Percentiles rank a stretch among this genome's conserved stretches.
phyloP scores from a whole-genome alignment of 2,797 vertebrate species.

The Mormyrops attenuatus region DNA sequence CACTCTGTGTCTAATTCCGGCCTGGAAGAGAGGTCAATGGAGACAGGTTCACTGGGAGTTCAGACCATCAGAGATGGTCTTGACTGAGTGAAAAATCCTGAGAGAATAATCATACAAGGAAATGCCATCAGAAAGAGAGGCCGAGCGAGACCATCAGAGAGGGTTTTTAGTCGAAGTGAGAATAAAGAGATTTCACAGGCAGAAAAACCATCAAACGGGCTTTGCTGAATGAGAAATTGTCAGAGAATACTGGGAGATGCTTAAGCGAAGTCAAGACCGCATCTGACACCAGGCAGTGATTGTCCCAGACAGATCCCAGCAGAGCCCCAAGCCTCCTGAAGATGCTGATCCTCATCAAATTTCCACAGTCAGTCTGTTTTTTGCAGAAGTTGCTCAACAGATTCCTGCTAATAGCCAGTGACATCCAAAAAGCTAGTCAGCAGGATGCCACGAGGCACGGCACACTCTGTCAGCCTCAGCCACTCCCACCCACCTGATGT shows the following conservation, averaged over 20 bases:
- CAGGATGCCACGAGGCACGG: not conserved
- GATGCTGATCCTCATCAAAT: not conserved
- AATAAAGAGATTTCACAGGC: not conserved
- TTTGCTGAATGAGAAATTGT: not conserved
- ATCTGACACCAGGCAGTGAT: not conserved
- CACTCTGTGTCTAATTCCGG: conserved; percentile 63
- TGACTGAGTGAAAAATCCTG: not conserved
- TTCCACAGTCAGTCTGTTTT: not conserved
- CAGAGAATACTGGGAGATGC: not conserved
- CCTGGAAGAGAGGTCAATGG: conserved; percentile 42
- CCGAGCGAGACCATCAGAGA: not conserved
- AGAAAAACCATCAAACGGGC: not conserved
- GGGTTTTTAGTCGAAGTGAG: not conserved
- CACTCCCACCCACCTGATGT: conserved; percentile 69
- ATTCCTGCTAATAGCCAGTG: not conserved
- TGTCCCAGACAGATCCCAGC: not conserved
- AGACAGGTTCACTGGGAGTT: not conserved
- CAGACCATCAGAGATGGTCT: not conserved
- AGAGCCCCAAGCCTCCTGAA: not conserved
- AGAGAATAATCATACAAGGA: not conserved
- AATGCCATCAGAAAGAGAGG: not conserved
- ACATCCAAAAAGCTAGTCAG: not conserved
- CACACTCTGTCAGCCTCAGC: not conserved
- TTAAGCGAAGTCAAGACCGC: not conserved
- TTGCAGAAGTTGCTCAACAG: not conserved